Conservation (phyloP, 1,140 invertebrate species). For the Metaphire vulgaris region DNA sequence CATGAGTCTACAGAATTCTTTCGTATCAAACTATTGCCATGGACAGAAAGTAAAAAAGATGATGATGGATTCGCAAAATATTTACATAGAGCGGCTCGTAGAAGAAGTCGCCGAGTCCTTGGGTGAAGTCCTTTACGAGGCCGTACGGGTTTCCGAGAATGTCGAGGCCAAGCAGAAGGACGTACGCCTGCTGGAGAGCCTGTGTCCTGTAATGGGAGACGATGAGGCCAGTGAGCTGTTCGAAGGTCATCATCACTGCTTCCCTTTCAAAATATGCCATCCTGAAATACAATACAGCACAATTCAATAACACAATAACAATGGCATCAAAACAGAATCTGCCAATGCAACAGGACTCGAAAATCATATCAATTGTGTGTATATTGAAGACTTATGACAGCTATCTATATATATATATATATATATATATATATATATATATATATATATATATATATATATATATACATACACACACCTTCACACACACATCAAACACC, state of each 20-base stretch:
- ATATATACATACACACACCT: too few species aligned
- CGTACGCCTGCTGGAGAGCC: conserved; percentile 52
- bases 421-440: too few species aligned
- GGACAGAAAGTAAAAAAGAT: too few species aligned
- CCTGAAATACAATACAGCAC: conserved; percentile 33
- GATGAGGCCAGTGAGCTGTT: conserved; percentile 40
- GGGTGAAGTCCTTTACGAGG: conserved; percentile 51
- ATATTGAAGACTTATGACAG: too few species aligned
- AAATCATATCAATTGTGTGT: too few species aligned
- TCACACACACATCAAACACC: too few species aligned
- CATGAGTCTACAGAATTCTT: too few species aligned
- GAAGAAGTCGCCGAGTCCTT: conserved; percentile 53
- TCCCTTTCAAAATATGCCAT: conserved; percentile 48
- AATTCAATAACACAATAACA: background rate
- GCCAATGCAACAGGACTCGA: too few species aligned
- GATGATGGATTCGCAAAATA: conserved; percentile 12
- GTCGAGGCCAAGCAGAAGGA: conserved; percentile 53
- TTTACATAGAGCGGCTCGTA: conserved; percentile 53
- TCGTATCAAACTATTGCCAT: too few species aligned
- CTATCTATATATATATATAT: too few species aligned
- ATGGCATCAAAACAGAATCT: too few species aligned
- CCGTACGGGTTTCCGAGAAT: conserved; percentile 55
- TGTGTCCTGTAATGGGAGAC: conserved; percentile 50
- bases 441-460: too few species aligned
- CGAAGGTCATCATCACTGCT: conserved; percentile 38